Conservation (phyloP, 2,113 vertebrate genomes). For the Todiramphus chloris region DNA sequence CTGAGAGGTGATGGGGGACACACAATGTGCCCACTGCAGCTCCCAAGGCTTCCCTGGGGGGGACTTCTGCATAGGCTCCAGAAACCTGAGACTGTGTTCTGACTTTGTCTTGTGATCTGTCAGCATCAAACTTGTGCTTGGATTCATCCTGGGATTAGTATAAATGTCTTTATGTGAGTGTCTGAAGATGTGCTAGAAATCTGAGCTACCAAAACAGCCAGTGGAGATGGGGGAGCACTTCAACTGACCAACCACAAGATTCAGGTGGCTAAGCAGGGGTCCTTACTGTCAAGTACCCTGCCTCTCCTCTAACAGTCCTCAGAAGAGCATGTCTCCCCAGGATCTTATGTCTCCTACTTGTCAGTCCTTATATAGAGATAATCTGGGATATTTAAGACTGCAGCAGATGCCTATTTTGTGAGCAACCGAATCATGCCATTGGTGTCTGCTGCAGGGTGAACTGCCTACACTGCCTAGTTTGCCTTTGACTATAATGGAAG, state of each 20-base stretch:
- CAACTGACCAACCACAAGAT: accelerated
- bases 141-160: background rate
- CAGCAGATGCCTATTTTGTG: background rate
- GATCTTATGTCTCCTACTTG: background rate
- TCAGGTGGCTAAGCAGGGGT: background rate
- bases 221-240: accelerated
- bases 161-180: background rate
- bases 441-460: background rate
- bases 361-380: background rate
- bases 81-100: background rate
- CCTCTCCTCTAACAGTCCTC: background rate
- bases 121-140: background rate
- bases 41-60: background rate
- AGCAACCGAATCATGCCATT: background rate
- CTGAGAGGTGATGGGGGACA: accelerated
- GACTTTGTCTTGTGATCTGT: background rate
- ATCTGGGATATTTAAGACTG: background rate
- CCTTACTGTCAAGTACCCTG: background rate
- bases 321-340: background rate
- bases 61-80: background rate
- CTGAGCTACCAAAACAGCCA: background rate
- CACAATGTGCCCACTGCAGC: accelerated
- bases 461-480: background rate
- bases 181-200: background rate
- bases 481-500: background rate